These are phyloP conservation scores for Lasioglossum marginatum DNA, from an alignment of 2,888 invertebrate genomes.

Conservation along the genomic window DNA sequence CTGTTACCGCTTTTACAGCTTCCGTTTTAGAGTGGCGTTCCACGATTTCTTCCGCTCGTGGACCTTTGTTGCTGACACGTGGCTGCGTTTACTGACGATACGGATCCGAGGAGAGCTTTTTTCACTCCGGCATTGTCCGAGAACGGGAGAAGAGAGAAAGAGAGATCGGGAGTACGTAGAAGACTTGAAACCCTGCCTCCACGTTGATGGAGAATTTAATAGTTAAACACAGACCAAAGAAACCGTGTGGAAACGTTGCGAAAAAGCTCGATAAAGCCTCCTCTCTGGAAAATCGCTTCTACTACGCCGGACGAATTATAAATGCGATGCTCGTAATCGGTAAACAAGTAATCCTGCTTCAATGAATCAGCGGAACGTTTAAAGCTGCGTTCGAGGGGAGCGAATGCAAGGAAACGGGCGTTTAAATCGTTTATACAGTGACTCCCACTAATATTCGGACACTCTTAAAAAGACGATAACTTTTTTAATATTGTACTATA, in stretches of 20 bases:
- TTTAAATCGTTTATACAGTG: neutral
- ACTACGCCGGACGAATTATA: neutral
- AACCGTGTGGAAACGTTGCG: neutral
- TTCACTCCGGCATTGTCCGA: neutral
- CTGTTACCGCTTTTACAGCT: constrained; percentile 31
- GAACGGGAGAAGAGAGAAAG: neutral
- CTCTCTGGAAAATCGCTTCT: neutral
- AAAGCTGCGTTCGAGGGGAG: too few species aligned
- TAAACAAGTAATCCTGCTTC: neutral
- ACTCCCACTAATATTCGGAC: too few species aligned
- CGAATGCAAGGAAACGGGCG: too few species aligned
- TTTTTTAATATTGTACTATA: too few species aligned
- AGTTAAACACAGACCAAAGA: neutral
- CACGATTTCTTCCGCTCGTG: constrained; percentile 11
- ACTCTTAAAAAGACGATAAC: too few species aligned
- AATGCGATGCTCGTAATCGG: neutral
- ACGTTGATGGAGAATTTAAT: constrained; percentile 9
- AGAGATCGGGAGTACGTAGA: neutral
- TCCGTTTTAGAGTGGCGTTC: constrained; percentile 28
- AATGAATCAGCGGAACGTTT: neutral
- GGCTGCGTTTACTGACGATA: constrained; percentile 4
- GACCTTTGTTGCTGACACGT: constrained; percentile 8
- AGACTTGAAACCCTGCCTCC: neutral
- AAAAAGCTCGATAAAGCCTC: neutral
- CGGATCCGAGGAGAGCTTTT: neutral